phyloP scores from a whole-genome alignment of 2,113 vertebrate genomes.

The Catharus fuscescens region DNA sequence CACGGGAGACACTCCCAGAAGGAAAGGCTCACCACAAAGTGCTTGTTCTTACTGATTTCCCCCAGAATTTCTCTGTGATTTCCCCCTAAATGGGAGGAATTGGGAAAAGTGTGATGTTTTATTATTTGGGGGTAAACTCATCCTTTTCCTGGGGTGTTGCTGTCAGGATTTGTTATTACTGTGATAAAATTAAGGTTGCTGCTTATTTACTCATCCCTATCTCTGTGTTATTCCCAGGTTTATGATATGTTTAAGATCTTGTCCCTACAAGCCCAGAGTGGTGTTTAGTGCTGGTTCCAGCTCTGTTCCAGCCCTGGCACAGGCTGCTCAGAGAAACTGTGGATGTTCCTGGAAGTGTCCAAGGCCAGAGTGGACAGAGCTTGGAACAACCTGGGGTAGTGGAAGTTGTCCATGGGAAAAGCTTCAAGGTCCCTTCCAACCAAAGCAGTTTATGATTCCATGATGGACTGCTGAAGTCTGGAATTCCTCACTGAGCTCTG shows the following conservation, averaged over 20 bases:
- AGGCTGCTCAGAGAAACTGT: neutral
- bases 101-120: neutral
- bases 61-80: neutral
- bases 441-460: neutral
- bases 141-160: neutral
- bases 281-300: neutral
- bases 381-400: neutral
- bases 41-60: neutral
- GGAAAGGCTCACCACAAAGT: neutral
- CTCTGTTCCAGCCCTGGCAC: neutral
- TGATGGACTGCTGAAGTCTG: neutral
- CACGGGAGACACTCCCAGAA: neutral
- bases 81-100: neutral
- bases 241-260: neutral
- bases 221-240: fast-evolving
- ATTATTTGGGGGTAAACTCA: neutral
- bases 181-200: neutral
- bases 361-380: neutral
- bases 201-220: neutral
- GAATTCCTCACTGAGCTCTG: neutral
- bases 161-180: neutral
- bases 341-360: neutral
- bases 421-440: neutral
- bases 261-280: neutral
- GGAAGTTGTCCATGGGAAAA: neutral